Base-by-base conservation (phyloP, 1,140 invertebrate genomes). In the Hestina assimilis region DNA sequence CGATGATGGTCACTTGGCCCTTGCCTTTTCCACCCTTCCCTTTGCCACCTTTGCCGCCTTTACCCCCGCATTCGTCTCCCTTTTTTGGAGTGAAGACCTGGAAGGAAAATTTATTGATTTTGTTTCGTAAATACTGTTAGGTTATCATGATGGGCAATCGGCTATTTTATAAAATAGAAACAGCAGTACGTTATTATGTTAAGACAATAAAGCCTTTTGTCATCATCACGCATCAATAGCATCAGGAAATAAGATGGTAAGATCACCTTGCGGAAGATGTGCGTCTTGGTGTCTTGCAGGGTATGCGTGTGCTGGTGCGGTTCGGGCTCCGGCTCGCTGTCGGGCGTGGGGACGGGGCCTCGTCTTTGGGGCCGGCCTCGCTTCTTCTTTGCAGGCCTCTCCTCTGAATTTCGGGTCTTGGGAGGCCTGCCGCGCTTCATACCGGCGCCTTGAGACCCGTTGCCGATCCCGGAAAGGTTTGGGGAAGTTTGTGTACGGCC, bases 11-110 rank as follows among this genome's bases (percentile, higher is more conserved):
- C 86, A 93, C 63, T 87, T 93, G 80, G 1, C 89, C 89, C 31
- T 92, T 92, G 4, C 91, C 91, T 59, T 92, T 92, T 0, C 91
- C 91, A 1, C 92, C 92, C 54, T 92, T 92, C 2, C 89, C 91
- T 42, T 92, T 92, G 5, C 91, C 91, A 9, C 91, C 91, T 12
- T 91, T 91, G 3, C 92, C 92, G 12, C 90, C 90, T 64, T 92
- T 92, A 0, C 91, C 91, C 9, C 92, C 92, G 53, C 90, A 85
- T 63, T 92, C 91, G 24, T 90, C 90, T 28, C 89, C 86, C 52
- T 91, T 91, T 59, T 72, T 82, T 6, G 82, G 79, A 1, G 88
- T 84, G 56, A 86, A 87, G 9, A 87, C 81, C 84, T 87, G 59
- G 4, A 65, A 69, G 51, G 0, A 46, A 29, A 21, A n/a, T n/a